Evolutionary conservation across 2,113 vertebrate species (phyloP).

Genomic region (Manacus vitellinus): DNA sequence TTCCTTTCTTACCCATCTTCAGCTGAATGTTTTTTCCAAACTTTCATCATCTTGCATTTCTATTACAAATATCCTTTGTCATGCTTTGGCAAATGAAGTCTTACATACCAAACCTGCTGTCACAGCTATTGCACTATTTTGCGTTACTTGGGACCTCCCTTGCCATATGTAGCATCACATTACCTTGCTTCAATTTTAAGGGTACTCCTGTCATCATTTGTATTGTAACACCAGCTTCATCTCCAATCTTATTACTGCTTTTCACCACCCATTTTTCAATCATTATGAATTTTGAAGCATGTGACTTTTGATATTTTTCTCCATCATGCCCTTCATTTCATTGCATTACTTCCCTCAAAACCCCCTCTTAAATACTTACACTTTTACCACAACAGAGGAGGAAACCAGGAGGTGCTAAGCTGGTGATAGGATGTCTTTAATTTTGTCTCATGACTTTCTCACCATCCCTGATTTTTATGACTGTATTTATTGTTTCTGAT

Average conservation of each 20-base stretch:
- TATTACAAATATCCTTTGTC: not conserved
- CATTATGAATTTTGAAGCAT: not conserved
- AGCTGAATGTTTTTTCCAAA: not conserved
- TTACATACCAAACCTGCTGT: not conserved
- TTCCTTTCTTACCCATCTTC: not conserved
- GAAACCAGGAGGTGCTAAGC: not conserved
- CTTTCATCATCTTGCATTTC: not conserved
- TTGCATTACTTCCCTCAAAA: not conserved
- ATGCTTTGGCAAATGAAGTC: not conserved
- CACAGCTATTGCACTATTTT: not conserved
- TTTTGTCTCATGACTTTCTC: not conserved
- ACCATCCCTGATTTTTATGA: not conserved
- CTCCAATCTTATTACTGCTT: not conserved
- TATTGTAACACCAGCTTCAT: not conserved
- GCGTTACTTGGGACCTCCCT: not conserved
- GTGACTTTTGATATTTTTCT: not conserved
- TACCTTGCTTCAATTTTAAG: not conserved
- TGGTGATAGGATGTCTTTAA: not conserved
- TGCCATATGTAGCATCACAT: not conserved
- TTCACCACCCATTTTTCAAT: not conserved
- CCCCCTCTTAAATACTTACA: not conserved
- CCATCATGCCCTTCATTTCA: not conserved
- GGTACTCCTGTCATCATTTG: accelerated
- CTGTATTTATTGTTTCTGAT: not conserved
- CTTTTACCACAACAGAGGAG: not conserved